Evolutionary conservation across 2,113 vertebrate genomes (phyloP).

Genomic region (Phylloscopus trochiloides): DNA sequence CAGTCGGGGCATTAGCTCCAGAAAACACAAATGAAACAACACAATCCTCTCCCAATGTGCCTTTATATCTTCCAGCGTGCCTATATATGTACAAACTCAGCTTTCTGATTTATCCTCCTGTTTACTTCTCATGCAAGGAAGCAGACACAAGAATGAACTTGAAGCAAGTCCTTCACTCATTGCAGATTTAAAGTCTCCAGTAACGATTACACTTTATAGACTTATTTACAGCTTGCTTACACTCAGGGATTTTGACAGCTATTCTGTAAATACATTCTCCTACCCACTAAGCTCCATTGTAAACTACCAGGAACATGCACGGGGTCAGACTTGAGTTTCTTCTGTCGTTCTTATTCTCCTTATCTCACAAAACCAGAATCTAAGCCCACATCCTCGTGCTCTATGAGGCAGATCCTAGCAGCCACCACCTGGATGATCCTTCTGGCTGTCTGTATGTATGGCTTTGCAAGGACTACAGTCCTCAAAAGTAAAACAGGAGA

Average conservation of each 20-base stretch:
- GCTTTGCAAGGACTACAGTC: background rate
- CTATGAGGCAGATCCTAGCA: background rate
- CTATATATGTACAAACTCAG: constrained; percentile 2
- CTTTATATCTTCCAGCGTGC: background rate
- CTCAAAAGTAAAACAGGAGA: background rate
- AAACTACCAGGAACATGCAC: constrained; percentile 1
- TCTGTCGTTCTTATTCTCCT: background rate
- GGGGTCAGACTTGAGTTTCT: constrained; percentile 10
- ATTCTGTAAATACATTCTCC: constrained; percentile 31
- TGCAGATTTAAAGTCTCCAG: constrained; percentile 29
- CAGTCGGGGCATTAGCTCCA: background rate
- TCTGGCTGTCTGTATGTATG: rapidly evolving
- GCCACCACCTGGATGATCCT: background rate
- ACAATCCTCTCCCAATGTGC: background rate
- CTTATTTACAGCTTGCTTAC: constrained; percentile 53
- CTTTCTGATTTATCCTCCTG: constrained; percentile 46
- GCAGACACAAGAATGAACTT: constrained; percentile 10
- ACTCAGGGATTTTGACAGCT: constrained; percentile 46
- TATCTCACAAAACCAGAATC: constrained; percentile 32
- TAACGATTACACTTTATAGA: constrained; percentile 24
- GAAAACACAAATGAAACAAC: background rate
- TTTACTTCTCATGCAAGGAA: constrained; percentile 30
- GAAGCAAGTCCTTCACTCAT: constrained; percentile 19
- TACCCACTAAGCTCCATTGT: constrained; percentile 44
- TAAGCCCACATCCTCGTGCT: background rate